These are phyloP conservation scores for Drosophila parthenogenetica DNA, from an alignment of 2,888 invertebrate genomes.

Conservation along the genomic window DNA sequence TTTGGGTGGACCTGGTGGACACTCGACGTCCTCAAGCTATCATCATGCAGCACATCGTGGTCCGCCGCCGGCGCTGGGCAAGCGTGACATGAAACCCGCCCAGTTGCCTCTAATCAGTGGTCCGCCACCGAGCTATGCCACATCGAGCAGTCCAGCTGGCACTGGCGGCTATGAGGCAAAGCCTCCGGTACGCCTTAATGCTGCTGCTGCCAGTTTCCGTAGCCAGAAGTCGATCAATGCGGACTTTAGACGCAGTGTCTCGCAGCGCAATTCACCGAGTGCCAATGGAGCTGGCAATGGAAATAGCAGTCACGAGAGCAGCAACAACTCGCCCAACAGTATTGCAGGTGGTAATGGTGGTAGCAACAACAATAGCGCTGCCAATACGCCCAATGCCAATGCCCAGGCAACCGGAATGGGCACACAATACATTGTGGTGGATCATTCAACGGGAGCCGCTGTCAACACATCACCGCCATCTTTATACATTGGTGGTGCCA, in stretches of 20 bases:
- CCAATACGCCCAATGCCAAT: constrained; percentile 69
- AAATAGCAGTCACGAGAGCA: constrained; percentile 82
- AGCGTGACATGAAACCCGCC: constrained; percentile 77
- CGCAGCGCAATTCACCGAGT: constrained; percentile 85
- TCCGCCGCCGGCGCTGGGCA: constrained; percentile 72
- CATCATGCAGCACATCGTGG: constrained; percentile 73
- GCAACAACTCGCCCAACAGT: constrained; percentile 85
- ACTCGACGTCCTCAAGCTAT: constrained; percentile 45
- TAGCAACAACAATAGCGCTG: constrained; percentile 62
- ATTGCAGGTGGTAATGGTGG: constrained; percentile 56
- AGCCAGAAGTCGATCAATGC: constrained; percentile 82
- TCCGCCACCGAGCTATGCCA: constrained; percentile 66
- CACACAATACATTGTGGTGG: constrained; percentile 69
- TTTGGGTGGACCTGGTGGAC: constrained; percentile 57
- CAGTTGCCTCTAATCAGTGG: constrained; percentile 78
- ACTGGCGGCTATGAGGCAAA: constrained; percentile 65
- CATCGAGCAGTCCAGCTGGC: constrained; percentile 41
- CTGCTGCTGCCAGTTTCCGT: constrained; percentile 78
- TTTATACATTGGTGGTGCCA: constrained; percentile 82
- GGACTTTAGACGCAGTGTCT: constrained; percentile 82
- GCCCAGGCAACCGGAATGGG: constrained; percentile 60
- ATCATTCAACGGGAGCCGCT: constrained; percentile 69
- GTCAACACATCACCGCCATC: constrained; percentile 72
- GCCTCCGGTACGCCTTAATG: constrained; percentile 80
- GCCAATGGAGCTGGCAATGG: constrained; percentile 81